Percentiles rank a stretch among this genome's conserved stretches.
phyloP scores from a whole-genome alignment of 2,888 invertebrate genomes.

The Watsonalla cultraria region DNA sequence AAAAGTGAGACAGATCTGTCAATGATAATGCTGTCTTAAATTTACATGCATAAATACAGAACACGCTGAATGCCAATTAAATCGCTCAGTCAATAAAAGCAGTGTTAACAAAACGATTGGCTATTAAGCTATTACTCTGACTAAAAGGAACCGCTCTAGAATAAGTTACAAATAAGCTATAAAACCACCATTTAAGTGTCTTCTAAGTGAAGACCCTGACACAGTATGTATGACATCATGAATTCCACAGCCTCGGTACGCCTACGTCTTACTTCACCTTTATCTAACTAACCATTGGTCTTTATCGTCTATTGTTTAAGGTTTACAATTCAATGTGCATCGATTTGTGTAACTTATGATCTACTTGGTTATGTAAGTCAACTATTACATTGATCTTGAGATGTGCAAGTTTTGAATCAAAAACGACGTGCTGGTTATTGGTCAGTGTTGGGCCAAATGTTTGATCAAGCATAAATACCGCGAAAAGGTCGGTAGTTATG shows the following conservation, averaged over 20 bases:
- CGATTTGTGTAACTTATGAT: background rate
- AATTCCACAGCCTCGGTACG: constrained; percentile 32
- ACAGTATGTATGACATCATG: constrained; percentile 49
- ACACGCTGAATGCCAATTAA: too few species aligned
- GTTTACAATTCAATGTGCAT: background rate
- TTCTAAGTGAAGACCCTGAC: constrained; percentile 51
- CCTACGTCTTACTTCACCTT: constrained; percentile 27
- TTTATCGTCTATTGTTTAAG: background rate
- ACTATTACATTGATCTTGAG: background rate
- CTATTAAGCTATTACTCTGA: background rate
- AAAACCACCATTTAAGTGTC: constrained; percentile 20
- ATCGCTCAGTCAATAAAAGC: too few species aligned
- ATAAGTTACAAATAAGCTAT: background rate
- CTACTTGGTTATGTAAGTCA: background rate
- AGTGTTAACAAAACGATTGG: too few species aligned
- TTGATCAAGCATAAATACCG: background rate
- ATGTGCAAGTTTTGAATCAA: background rate
- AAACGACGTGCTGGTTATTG: background rate
- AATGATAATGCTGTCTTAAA: too few species aligned
- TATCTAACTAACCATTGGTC: background rate
- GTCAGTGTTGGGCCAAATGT: background rate
- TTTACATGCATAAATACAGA: too few species aligned
- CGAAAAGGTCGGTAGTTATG: too few species aligned
- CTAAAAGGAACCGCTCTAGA: background rate
- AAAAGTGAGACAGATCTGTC: too few species aligned